Evolutionary conservation across 1,140 invertebrate genomes (phyloP).

Genomic region (Drosophila obscura): DNA sequence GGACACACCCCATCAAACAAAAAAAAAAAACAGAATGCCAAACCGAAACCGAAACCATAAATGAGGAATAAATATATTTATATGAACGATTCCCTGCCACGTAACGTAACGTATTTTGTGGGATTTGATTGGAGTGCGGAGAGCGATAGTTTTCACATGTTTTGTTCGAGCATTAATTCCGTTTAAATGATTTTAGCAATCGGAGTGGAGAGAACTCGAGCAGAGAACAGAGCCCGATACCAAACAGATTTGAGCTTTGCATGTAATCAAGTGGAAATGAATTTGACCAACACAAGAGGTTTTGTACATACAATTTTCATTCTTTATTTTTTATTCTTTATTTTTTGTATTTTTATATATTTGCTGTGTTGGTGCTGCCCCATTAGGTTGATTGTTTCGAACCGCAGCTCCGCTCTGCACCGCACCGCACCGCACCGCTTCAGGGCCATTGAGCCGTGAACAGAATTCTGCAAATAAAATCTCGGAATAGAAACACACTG

Average conservation of each 20-base stretch:
- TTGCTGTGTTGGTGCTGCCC: conserved; percentile 45
- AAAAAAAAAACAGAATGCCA: not conserved
- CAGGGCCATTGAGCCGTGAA: conserved; percentile 71
- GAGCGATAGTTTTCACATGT: conserved; percentile 77
- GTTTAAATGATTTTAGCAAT: conserved; percentile 70
- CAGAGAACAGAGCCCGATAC: no score
- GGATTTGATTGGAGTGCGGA: conserved; percentile 9
- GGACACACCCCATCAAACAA: conserved; percentile 15
- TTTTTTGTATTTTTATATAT: conserved; percentile 25
- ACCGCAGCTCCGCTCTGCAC: no score
- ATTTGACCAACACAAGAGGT: conserved; percentile 81
- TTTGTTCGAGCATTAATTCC: conserved; percentile 82
- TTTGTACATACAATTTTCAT: conserved; percentile 5
- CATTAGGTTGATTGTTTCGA: conserved; percentile 68
- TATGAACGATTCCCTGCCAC: conserved; percentile 15
- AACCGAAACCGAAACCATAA: conserved; percentile 9
- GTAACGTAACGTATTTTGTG: conserved; percentile 17
- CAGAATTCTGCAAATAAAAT: conserved; percentile 21
- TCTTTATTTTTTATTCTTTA: conserved; percentile 35
- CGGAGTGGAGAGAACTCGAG: no score
- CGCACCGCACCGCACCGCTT: no score
- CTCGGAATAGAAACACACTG: conserved; percentile 18
- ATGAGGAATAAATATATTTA: conserved; percentile 2
- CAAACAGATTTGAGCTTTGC: conserved; percentile 63
- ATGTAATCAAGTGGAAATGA: conserved; percentile 75